These are phyloP conservation scores for Cetonia aurata DNA, from an alignment of 2,888 invertebrate genomes.

Conservation along the genomic window DNA sequence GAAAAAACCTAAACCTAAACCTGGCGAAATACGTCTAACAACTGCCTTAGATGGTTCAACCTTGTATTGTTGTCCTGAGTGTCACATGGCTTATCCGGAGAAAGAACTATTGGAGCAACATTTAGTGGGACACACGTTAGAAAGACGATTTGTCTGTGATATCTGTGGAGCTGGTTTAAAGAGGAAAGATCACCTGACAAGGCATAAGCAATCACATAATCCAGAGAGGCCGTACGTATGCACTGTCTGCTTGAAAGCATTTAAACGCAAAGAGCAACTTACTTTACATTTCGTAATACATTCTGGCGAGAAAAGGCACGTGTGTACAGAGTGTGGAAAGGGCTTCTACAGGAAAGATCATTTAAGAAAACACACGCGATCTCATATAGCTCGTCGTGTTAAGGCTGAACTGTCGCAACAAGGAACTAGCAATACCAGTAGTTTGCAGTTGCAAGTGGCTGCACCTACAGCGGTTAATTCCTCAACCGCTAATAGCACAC, in stretches of 20 bases:
- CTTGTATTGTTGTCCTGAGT: constrained; percentile 88
- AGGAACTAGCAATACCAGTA: constrained; percentile 57
- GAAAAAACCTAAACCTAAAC: constrained; percentile 86
- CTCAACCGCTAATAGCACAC: constrained; percentile 51
- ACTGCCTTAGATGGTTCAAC: constrained; percentile 88
- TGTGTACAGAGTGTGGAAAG: constrained; percentile 90
- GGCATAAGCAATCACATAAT: constrained; percentile 90
- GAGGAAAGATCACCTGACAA: constrained; percentile 87
- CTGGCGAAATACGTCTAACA: constrained; percentile 85
- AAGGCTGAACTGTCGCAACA: constrained; percentile 87
- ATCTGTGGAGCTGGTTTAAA: constrained; percentile 91
- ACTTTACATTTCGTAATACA: constrained; percentile 92
- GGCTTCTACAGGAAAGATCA: constrained; percentile 92
- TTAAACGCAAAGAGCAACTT: constrained; percentile 90
- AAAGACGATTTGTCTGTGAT: constrained; percentile 87
- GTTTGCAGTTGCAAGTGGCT: constrained; percentile 64
- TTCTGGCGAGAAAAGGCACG: constrained; percentile 88
- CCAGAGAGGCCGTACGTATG: constrained; percentile 91
- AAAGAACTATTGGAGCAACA: constrained; percentile 87
- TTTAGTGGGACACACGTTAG: constrained; percentile 87
- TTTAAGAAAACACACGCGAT: constrained; percentile 85
- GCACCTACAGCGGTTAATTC: constrained; percentile 60
- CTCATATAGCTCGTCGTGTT: constrained; percentile 86
- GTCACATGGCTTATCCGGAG: constrained; percentile 91
- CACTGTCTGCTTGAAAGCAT: constrained; percentile 88